A percentile compares a stretch with the other conserved stretches of the same genome.
Evolutionary conservation across 92 coral and sea anemone species (phyloP).

Genomic region (Bergia puertoricense): DNA sequence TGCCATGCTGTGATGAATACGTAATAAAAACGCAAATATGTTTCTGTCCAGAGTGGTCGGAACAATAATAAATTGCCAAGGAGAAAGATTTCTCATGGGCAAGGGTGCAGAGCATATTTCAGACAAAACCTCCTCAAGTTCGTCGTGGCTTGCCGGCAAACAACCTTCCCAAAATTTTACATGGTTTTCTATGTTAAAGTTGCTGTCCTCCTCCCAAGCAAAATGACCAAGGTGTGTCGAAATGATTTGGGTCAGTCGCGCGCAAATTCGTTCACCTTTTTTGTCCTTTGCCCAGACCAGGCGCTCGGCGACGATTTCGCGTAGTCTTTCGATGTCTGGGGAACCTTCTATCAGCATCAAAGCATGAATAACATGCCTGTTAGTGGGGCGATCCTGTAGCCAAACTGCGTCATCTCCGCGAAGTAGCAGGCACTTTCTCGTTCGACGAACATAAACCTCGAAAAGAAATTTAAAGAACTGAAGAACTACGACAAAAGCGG

Average conservation of each 20-base stretch:
- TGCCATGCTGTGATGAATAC: slow-evolving; percentile 93
- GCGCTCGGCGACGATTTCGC: slow-evolving; percentile 73
- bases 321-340: slow-evolving; percentile 76
- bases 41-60: slow-evolving; percentile 78
- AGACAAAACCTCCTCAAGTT: slow-evolving; percentile 72
- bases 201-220: slow-evolving; percentile 88
- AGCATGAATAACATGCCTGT: slow-evolving; percentile 91
- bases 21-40: slow-evolving; percentile 73
- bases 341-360: slow-evolving; percentile 82
- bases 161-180: slow-evolving; percentile 76
- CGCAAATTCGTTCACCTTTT: slow-evolving; percentile 75
- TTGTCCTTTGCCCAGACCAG: slow-evolving; percentile 80
- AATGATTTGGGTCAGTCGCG: slow-evolving; percentile 82
- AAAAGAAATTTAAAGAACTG: slow-evolving; percentile 56
- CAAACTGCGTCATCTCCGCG: slow-evolving; percentile 96
- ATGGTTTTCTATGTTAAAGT: slow-evolving; percentile 78
- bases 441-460: slow-evolving; percentile 56
- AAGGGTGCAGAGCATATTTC: slow-evolving; percentile 76
- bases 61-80: slow-evolving; percentile 92
- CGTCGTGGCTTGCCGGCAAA: slow-evolving; percentile 63
- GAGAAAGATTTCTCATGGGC: slow-evolving; percentile 56
- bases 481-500: slow-evolving; percentile 55
- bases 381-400: slow-evolving; percentile 92
- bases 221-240: slow-evolving; percentile 70
- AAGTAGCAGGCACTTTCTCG: slow-evolving; percentile 66